phyloP scores from a whole-genome alignment of 2,888 invertebrate species.

The Dolomedes plantarius region DNA sequence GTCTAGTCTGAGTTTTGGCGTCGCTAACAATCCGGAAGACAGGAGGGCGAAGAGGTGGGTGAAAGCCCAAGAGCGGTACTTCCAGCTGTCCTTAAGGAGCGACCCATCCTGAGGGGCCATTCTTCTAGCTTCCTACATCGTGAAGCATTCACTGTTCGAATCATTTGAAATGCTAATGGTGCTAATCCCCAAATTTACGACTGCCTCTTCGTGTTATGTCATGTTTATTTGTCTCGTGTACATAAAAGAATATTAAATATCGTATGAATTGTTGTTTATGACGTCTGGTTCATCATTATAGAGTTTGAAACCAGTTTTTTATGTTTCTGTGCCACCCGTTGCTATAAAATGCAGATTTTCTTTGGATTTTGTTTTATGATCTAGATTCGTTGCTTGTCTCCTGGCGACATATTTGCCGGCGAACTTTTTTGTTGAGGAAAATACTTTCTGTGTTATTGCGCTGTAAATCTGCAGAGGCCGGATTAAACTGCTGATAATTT shows the following conservation, averaged over 20 bases:
- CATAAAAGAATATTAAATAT: background rate
- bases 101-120: background rate
- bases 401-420: too few relatives aligned
- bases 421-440: too few relatives aligned
- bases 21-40: background rate
- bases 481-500: too few relatives aligned
- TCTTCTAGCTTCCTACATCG: background rate
- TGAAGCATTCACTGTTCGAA: background rate
- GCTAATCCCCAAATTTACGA: background rate
- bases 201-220: background rate
- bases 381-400: too few relatives aligned
- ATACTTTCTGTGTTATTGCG: too few relatives aligned
- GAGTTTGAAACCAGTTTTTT: background rate
- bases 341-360: background rate
- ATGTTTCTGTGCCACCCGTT: background rate
- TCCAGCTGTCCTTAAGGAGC: background rate
- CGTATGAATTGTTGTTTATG: background rate
- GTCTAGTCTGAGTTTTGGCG: background rate
- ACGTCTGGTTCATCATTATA: background rate
- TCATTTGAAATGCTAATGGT: background rate
- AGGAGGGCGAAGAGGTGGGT: constrained; percentile 38
- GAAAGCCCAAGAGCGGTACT: constrained; percentile 48
- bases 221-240: background rate
- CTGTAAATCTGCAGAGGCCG: too few relatives aligned
- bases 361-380: background rate